These are phyloP conservation scores for Pelmatolapia mariae DNA, from an alignment of 2,113 vertebrate species.

Conservation along the genomic window DNA sequence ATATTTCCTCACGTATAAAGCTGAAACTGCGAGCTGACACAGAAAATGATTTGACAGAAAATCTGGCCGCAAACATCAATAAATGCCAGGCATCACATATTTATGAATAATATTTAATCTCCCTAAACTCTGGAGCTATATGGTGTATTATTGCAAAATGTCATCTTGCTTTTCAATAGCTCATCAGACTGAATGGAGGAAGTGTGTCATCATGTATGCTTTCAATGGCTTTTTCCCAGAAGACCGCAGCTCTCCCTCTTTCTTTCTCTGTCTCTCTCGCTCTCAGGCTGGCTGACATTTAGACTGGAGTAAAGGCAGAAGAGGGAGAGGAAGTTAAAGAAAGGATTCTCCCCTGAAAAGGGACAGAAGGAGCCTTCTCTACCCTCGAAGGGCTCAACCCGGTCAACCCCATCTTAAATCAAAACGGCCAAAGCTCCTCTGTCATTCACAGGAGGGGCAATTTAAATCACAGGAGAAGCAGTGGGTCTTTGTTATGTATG, in stretches of 20 bases:
- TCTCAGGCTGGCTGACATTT: constrained; percentile 63
- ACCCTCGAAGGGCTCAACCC: constrained; percentile 46
- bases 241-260: constrained; percentile 32
- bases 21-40: background rate
- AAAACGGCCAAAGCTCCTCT: constrained; percentile 26
- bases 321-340: constrained; percentile 41
- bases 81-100: constrained; percentile 69
- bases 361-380: constrained; percentile 12
- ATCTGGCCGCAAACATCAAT: constrained; percentile 54
- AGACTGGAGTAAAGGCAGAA: constrained; percentile 37
- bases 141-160: constrained; percentile 66
- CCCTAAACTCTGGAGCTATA: constrained; percentile 56
- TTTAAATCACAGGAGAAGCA: background rate
- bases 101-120: constrained; percentile 67
- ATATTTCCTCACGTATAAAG: constrained; percentile 38
- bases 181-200: constrained; percentile 56
- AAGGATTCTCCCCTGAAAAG: constrained; percentile 34
- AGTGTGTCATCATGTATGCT: constrained; percentile 53
- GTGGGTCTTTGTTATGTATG: background rate
- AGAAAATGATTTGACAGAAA: constrained; percentile 39
- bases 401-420: constrained; percentile 36
- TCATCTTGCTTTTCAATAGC: constrained; percentile 68
- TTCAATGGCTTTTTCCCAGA: constrained; percentile 54
- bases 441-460: constrained; percentile 10
- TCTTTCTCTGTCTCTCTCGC: constrained; percentile 17